Evolutionary conservation across 2,888 invertebrate species (phyloP).

Genomic region (Tiliacea citrago): DNA sequence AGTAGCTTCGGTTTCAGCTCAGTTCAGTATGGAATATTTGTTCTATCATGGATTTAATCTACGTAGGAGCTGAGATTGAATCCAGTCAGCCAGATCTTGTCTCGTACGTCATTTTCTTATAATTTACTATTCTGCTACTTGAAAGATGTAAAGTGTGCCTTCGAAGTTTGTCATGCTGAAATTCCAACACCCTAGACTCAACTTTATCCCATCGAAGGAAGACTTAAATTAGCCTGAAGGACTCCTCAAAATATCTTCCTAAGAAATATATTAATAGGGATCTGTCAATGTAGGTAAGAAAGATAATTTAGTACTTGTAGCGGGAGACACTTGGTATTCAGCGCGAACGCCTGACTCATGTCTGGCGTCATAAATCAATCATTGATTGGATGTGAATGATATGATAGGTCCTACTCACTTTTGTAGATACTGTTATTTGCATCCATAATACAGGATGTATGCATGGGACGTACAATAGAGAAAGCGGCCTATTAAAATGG

Average conservation of each 20-base stretch:
- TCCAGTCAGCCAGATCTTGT: slow-evolving; percentile 65
- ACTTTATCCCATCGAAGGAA: slow-evolving; percentile 12
- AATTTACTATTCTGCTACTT: slow-evolving; percentile 77
- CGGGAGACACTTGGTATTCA: slow-evolving; percentile 51
- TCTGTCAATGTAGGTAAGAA: slow-evolving; percentile 49
- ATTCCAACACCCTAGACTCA: neutral
- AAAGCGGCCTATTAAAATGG: neutral
- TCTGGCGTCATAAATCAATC: slow-evolving; percentile 52
- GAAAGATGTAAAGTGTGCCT: slow-evolving; percentile 69
- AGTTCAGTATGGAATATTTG: slow-evolving; percentile 57
- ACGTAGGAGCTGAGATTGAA: slow-evolving; percentile 71
- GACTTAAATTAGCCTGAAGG: slow-evolving; percentile 1
- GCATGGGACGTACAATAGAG: slow-evolving; percentile 12
- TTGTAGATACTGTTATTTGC: slow-evolving; percentile 46
- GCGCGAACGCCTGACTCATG: slow-evolving; percentile 36
- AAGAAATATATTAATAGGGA: slow-evolving; percentile 54
- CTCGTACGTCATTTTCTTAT: slow-evolving; percentile 77
- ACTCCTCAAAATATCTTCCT: slow-evolving; percentile 26
- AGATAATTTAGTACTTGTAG: slow-evolving; percentile 58
- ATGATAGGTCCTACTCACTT: slow-evolving; percentile 30
- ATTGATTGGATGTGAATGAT: slow-evolving; percentile 44
- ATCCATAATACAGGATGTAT: slow-evolving; percentile 40
- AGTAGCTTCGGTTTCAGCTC: slow-evolving; percentile 11
- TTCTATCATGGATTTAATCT: slow-evolving; percentile 71
- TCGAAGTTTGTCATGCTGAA: slow-evolving; percentile 31